Conservation (phyloP, 2,797 vertebrate genomes). For the Brachyalestes nurse region DNA sequence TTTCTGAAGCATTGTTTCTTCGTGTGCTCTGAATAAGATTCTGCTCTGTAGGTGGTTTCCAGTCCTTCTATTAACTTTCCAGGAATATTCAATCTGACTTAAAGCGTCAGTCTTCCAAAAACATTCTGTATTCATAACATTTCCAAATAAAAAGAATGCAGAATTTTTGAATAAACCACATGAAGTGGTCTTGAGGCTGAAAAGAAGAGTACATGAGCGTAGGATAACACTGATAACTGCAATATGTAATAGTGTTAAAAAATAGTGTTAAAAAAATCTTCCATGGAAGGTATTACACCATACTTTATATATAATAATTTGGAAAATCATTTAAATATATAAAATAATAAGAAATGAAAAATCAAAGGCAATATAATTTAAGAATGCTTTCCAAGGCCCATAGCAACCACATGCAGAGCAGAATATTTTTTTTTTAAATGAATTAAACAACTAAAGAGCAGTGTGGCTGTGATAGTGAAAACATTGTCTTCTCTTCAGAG, state of each 20-base stretch:
- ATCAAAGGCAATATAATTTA: conserved; percentile 54
- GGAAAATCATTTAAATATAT: conserved; percentile 46
- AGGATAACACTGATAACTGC: conserved; percentile 31
- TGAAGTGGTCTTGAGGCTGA: conserved; percentile 10
- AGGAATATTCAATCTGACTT: not conserved
- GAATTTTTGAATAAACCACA: not conserved
- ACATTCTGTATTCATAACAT: conserved; percentile 49
- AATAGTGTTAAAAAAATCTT: conserved; percentile 24
- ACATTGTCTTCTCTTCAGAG: conserved; percentile 60
- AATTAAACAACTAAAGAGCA: conserved; percentile 79
- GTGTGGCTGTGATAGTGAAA: conserved; percentile 62
- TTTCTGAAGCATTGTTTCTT: conserved; percentile 70
- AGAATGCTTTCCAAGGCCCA: conserved; percentile 52
- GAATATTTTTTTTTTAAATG: conserved; percentile 65
- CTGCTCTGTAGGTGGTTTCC: conserved; percentile 78
- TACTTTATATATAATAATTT: conserved; percentile 41
- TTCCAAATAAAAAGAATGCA: not conserved
- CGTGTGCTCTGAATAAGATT: conserved; percentile 60
- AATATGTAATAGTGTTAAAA: conserved; percentile 10
- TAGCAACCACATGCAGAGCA: conserved; percentile 88
- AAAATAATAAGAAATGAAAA: conserved; percentile 42
- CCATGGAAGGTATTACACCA: not conserved
- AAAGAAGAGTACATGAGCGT: conserved; percentile 18
- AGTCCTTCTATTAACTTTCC: conserved; percentile 34
- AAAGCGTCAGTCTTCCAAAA: conserved; percentile 32